A percentile compares a stretch with the other conserved stretches of the same genome.
phyloP scores from a whole-genome alignment of 2,888 invertebrate species.

The Drosophila fulvimacula region DNA sequence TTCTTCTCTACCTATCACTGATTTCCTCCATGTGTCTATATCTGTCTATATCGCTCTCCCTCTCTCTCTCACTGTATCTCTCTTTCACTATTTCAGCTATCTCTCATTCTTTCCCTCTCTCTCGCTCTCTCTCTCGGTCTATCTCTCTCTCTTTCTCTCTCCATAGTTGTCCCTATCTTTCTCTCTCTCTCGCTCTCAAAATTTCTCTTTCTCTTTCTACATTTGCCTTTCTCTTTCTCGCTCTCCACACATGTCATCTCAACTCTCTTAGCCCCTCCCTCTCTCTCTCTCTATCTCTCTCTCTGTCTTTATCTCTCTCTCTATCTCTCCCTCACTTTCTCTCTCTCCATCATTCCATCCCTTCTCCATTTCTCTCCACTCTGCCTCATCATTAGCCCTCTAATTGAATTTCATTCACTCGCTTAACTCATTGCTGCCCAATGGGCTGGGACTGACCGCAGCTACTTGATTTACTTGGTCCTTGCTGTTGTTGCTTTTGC shows the following conservation, averaged over 20 bases:
- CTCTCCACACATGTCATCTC: neutral
- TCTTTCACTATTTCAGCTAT: too few species aligned
- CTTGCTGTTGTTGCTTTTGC: conserved; percentile 33
- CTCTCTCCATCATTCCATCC: neutral
- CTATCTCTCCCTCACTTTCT: too few species aligned
- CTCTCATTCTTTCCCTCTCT: too few species aligned
- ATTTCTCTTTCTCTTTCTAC: neutral
- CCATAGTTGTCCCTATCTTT: neutral
- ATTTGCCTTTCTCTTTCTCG: neutral
- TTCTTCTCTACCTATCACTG: too few species aligned
- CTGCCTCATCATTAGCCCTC: neutral
- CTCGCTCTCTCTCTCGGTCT: too few species aligned
- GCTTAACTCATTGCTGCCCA: conserved; percentile 40
- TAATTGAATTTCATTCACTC: conserved; percentile 10
- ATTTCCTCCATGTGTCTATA: too few species aligned
- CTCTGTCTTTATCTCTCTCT: neutral
- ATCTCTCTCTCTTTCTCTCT: too few species aligned
- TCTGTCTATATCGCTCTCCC: too few species aligned
- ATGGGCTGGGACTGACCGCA: conserved; percentile 45
- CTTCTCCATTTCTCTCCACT: neutral
- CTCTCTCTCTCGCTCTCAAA: neutral
- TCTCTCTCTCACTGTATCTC: too few species aligned
- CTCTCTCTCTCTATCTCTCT: neutral
- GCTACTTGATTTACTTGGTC: conserved; percentile 46
- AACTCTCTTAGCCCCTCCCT: neutral